Evolutionary conservation across 2,797 vertebrate genomes (phyloP), one percentile per base, ranked within the genome.

Genomic region (Eutrigla gurnardus): DNA sequence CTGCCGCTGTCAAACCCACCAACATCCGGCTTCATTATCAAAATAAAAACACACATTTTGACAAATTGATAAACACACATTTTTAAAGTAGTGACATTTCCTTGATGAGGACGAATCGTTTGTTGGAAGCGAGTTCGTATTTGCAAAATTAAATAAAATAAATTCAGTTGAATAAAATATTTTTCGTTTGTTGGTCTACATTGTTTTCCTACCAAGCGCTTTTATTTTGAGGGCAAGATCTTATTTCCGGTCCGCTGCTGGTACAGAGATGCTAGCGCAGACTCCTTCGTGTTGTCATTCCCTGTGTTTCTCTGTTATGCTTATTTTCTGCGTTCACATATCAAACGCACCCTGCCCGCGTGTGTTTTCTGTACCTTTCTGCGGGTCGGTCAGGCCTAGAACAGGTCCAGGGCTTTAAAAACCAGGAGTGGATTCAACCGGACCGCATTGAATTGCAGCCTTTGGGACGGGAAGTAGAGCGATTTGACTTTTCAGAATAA

Each of bases 401-500:
- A 35, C 37, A 14, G 5, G 15, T 42, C 25, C 3, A 15, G 33
- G 36, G 14, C 18, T 15, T 11, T 18, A 40, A 47, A 52, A 75
- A 14, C 32, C 12, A 3, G 4, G 33, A 25, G 7, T 3, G 50
- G 18, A 70, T 42, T 17, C 2, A 39, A 57, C 36, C 42, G 40
- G 17, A 74, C 7, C 5, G 10, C 5, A 17, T 5, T 62, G 25
- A 62, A 47, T 11, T 1, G 15, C 4, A 6, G 6, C 9, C 2
- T 4, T 17, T 47, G 33, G 64, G 17, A 46, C 5, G 0, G 69
- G 45, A 65, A 57, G 36, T 39, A 17, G 4, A 65, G 4, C 0
- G 2, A 18, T 1, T 3, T 10, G 1, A 0, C 53, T 73, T 25
- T 84, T 74, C 76, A 86, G 60, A 86, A 64, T 81, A 77, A 80